Evolutionary conservation across 2,888 invertebrate species (phyloP).

Genomic region (Brachylomia viminalis): DNA sequence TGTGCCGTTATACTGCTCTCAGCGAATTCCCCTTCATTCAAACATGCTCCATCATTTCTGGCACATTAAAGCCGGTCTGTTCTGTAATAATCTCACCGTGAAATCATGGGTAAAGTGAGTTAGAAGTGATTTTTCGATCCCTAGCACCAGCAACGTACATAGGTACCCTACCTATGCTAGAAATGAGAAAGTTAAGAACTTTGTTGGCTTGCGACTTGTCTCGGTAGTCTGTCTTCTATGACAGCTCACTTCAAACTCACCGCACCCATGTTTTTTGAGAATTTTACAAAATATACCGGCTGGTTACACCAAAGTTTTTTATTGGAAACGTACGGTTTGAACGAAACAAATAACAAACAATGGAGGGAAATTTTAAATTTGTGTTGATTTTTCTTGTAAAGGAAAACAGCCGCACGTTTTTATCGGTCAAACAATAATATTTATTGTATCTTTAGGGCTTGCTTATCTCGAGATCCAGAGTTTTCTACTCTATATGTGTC

Average conservation of each 20-base stretch:
- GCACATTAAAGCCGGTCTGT: conserved; percentile 3
- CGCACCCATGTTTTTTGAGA: neutral
- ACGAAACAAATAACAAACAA: conserved; percentile 58
- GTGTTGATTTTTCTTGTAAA: conserved; percentile 41
- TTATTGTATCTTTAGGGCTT: neutral
- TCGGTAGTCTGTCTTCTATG: no score
- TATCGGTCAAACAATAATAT: conserved; percentile 20
- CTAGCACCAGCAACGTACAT: neutral
- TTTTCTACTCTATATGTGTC: neutral
- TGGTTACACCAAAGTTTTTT: conserved; percentile 28
- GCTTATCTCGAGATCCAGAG: neutral
- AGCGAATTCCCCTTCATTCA: conserved; percentile 22
- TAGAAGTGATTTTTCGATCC: neutral
- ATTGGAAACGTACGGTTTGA: conserved; percentile 49
- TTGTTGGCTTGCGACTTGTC: no score
- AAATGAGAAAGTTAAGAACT: neutral
- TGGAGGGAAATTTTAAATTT: conserved; percentile 39
- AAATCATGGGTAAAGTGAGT: neutral
- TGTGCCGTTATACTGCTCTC: conserved; percentile 24
- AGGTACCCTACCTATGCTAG: neutral
- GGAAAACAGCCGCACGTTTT: conserved; percentile 35
- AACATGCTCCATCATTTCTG: conserved; percentile 41
- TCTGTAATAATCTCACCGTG: neutral
- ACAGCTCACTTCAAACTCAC: neutral
- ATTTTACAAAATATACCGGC: neutral